Conservation (phyloP, 2,113 vertebrate genomes). For the Apodemus speciosus region DNA sequence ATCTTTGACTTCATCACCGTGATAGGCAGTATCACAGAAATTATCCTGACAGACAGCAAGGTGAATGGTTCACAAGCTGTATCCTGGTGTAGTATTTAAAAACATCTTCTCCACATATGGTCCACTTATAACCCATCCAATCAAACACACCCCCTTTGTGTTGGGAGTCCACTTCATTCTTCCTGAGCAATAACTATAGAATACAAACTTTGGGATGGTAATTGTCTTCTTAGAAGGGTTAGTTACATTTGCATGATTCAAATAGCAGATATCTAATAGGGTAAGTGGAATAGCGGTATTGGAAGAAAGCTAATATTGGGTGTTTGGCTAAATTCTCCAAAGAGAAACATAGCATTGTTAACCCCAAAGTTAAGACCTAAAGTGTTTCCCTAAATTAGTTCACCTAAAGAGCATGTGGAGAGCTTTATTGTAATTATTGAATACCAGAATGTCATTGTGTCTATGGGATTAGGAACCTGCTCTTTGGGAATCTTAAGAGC, state of each 20-base stretch:
- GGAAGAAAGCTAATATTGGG: background rate
- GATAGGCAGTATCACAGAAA: slow-evolving; percentile 97
- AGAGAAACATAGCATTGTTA: background rate
- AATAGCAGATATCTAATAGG: background rate
- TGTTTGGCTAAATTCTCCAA: background rate
- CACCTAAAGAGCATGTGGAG: background rate
- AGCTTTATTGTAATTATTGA: background rate
- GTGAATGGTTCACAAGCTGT: slow-evolving; percentile 73
- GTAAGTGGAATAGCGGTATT: background rate
- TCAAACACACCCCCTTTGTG: background rate
- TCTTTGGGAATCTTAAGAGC: background rate
- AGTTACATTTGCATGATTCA: background rate
- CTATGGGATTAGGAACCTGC: background rate
- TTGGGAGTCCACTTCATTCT: background rate
- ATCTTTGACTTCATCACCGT: slow-evolving; percentile 99
- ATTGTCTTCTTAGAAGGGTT: background rate
- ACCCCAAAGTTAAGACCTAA: background rate
- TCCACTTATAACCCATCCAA: slow-evolving; percentile 3
- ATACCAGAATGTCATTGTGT: background rate
- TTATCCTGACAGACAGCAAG: slow-evolving; percentile 93
- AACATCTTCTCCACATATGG: background rate
- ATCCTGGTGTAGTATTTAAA: background rate
- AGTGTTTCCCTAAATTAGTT: background rate
- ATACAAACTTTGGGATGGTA: background rate
- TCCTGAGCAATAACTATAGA: background rate